Base-by-base conservation (phyloP, 2,888 invertebrate species). In the Vanessa cardui region DNA sequence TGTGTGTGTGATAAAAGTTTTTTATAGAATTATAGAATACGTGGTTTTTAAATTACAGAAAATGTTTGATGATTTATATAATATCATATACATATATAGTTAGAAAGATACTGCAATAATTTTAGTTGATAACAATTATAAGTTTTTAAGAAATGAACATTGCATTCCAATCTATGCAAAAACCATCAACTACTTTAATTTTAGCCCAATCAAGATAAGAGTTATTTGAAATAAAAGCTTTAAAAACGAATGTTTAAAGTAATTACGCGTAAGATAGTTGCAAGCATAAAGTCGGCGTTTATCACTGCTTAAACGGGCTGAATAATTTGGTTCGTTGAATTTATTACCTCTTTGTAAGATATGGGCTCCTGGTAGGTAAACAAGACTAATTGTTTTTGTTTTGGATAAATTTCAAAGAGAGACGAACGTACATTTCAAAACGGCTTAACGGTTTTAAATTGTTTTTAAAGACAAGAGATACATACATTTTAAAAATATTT, bases 261-360 rank as follows among this genome's bases (percentile, higher is more conserved):
- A 58, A 54, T 63, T 59, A 52, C 54, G 26, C 52, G 46, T 54
- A 67, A 45, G 54, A 67, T 59, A 63, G 67, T 63, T 63, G n/a
- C 39, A 67, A 20, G 56, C 33, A 62, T 50, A 52, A 65, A 65
- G 49, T 60, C 54, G 58, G 18, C 59, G 58, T 58, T 59, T 59
- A 56, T 56, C 56, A 56, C 56, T 59, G 31, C 62, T 67, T 59
- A 59, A 67, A 58, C 63, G 49, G 26, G 50, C 58, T 62, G 58
- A 67, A 52, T 67, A 67, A 67, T 56, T 66, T 66, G 46, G 39
- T 66, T 62, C 20, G n/a, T 21, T 56, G 18, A 44, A 62, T 58
- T 59, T 67, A 50, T 62, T 44, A 21, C 44, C 47, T 58, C 49
- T 44, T 58, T n/a, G 44, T 58, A 47, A 63, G 31, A 16, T 54